Conservation (phyloP, 2,797 vertebrate species). For the Arvicola amphibius region DNA sequence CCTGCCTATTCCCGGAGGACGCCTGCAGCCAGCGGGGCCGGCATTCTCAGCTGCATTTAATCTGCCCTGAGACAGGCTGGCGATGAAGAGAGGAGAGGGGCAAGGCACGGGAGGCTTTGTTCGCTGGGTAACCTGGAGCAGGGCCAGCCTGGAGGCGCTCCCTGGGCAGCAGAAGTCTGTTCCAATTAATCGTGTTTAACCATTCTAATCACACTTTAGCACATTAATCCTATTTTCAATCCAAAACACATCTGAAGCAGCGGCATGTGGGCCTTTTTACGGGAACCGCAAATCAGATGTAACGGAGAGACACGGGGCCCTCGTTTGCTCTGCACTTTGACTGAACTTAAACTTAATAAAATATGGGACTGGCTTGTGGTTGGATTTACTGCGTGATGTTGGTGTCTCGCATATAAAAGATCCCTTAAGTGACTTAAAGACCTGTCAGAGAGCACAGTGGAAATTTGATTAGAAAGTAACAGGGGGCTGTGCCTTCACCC, state of each 20-base stretch:
- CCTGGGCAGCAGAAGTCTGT: slow-evolving; percentile 93
- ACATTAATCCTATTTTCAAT: slow-evolving; percentile 99
- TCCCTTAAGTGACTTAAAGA: slow-evolving; percentile 94
- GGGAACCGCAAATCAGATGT: slow-evolving; percentile 97
- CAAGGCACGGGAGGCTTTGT: slow-evolving; percentile 92
- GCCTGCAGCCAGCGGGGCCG: slow-evolving; percentile 92
- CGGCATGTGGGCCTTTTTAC: slow-evolving; percentile 94
- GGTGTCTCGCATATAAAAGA: slow-evolving; percentile 93
- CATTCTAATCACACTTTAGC: slow-evolving; percentile 99
- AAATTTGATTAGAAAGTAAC: slow-evolving; percentile 92
- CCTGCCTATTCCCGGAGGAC: slow-evolving; percentile 99
- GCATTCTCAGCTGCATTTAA: slow-evolving; percentile 99
- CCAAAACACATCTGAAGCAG: slow-evolving; percentile 96
- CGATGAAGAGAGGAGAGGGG: slow-evolving; percentile 95
- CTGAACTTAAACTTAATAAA: slow-evolving; percentile 98
- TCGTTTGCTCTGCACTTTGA: slow-evolving; percentile 94
- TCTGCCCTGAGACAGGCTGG: slow-evolving; percentile 99
- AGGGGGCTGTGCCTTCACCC: slow-evolving; percentile 52
- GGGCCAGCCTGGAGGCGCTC: slow-evolving; percentile 92
- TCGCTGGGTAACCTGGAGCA: slow-evolving; percentile 95
- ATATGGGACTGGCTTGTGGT: slow-evolving; percentile 91
- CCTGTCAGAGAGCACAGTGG: slow-evolving; percentile 92
- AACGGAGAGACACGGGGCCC: slow-evolving; percentile 94
- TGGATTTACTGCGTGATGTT: slow-evolving; percentile 96
- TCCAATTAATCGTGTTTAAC: slow-evolving; percentile 99